A percentile compares a stretch with the other conserved stretches of the same genome.
These are phyloP conservation scores for Lamprotornis superbus DNA, from an alignment of 2,113 vertebrate species.

Conservation along the genomic window DNA sequence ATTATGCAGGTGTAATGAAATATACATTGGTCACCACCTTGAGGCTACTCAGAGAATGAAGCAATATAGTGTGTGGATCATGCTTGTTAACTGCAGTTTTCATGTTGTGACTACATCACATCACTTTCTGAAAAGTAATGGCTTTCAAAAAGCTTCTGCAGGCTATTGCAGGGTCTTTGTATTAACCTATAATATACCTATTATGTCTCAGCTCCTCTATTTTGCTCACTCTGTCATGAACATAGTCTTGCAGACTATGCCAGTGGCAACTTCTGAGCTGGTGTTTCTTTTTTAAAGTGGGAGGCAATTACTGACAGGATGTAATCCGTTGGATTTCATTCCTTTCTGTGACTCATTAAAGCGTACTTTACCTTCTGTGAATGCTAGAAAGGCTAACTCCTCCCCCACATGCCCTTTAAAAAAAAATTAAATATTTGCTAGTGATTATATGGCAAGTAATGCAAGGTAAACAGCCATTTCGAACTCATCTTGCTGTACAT, in stretches of 20 bases:
- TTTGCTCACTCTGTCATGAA: not conserved
- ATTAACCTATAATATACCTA: not conserved
- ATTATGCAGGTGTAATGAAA: not conserved
- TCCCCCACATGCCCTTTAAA: not conserved
- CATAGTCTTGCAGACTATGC: not conserved
- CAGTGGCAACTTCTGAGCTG: not conserved
- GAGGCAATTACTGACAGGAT: not conserved
- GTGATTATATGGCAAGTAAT: not conserved
- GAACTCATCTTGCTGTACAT: not conserved
- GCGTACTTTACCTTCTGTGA: not conserved
- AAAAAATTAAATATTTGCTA: not conserved
- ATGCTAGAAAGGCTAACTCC: not conserved
- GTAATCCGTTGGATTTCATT: not conserved
- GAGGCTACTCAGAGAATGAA: not conserved
- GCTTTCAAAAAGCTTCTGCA: constrained; percentile 5
- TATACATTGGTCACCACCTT: not conserved
- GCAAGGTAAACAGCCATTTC: not conserved
- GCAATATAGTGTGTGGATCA: not conserved
- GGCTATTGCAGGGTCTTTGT: not conserved
- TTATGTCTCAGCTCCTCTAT: not conserved
- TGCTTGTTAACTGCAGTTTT: not conserved
- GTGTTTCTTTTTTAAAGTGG: not conserved
- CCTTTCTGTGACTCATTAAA: constrained; percentile 1
- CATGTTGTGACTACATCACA: not conserved
- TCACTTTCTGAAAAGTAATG: not conserved